Evolutionary conservation across 2,888 invertebrate species (phyloP).

Genomic region (Anodontia alba): DNA sequence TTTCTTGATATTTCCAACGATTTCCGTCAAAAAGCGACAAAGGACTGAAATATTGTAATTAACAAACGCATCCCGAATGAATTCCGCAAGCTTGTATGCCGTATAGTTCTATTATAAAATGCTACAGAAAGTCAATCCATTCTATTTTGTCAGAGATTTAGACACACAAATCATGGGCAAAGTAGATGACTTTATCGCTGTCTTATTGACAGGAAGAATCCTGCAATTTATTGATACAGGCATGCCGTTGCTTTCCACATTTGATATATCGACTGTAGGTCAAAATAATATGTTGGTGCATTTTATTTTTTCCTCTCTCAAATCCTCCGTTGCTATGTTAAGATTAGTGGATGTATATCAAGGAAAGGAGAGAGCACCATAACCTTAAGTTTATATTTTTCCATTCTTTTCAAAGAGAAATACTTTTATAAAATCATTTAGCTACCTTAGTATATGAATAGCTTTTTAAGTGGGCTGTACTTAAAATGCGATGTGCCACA

Average conservation of each 20-base stretch:
- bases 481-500: too few relatives aligned
- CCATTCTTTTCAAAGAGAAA: too few relatives aligned
- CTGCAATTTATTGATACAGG: slow-evolving; percentile 3
- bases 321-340: too few relatives aligned
- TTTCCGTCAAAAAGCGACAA: too few relatives aligned
- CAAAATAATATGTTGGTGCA: neutral
- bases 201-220: slow-evolving; percentile 9
- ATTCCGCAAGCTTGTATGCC: neutral
- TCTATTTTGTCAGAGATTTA: slow-evolving; percentile 11
- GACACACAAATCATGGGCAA: neutral
- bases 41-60: neutral
- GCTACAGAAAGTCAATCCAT: neutral
- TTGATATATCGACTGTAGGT: neutral
- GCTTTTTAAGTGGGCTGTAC: too few relatives aligned
- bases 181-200: slow-evolving; percentile 9
- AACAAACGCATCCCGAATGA: neutral
- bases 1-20: too few relatives aligned
- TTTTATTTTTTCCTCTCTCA: neutral
- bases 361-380: too few relatives aligned
- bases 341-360: too few relatives aligned
- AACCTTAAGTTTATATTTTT: too few relatives aligned
- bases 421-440: too few relatives aligned
- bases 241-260: neutral
- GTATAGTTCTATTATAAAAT: slow-evolving; percentile 1
- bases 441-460: too few relatives aligned